A percentile compares a stretch with the other conserved stretches of the same genome.
Conservation (phyloP, 1,140 invertebrate genomes). For the Formica selysi region DNA sequence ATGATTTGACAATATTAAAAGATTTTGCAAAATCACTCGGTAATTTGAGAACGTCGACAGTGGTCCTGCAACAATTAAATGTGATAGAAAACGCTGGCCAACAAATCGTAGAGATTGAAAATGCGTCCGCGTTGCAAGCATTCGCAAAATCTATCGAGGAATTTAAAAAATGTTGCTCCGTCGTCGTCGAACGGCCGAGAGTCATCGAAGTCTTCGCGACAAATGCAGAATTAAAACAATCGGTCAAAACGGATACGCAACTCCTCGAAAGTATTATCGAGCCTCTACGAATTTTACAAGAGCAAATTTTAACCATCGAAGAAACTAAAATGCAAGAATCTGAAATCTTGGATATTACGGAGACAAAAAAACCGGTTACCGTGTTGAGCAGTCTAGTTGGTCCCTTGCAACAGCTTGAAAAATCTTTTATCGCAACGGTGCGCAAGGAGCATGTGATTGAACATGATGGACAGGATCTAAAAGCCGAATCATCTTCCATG, state of each 20-base stretch:
- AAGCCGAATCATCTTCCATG: not conserved
- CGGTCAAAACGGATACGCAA: conserved; percentile 30
- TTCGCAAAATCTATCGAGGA: conserved; percentile 65
- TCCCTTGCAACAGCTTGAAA: conserved; percentile 64
- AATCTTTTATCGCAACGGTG: conserved; percentile 64
- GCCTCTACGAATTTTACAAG: conserved; percentile 59
- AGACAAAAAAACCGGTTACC: conserved; percentile 36
- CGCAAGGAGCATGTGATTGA: conserved; percentile 53
- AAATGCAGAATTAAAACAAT: not conserved
- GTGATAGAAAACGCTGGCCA: conserved; percentile 52
- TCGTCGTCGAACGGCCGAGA: conserved; percentile 17
- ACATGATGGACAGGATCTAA: conserved; percentile 10
- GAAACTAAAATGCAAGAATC: conserved; percentile 65
- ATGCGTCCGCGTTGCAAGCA: conserved; percentile 57
- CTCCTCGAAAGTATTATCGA: conserved; percentile 52
- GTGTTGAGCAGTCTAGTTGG: conserved; percentile 52
- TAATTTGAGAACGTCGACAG: conserved; percentile 61
- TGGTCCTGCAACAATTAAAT: conserved; percentile 60
- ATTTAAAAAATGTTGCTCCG: conserved; percentile 58
- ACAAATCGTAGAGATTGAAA: conserved; percentile 63
- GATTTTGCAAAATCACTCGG: conserved; percentile 53
- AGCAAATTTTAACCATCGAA: conserved; percentile 65
- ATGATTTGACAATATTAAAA: conserved; percentile 28
- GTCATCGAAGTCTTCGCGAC: conserved; percentile 51
- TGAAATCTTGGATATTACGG: conserved; percentile 39